Base-by-base conservation (phyloP, 2,888 invertebrate genomes). In the Mesorhabditis sp. region DNA sequence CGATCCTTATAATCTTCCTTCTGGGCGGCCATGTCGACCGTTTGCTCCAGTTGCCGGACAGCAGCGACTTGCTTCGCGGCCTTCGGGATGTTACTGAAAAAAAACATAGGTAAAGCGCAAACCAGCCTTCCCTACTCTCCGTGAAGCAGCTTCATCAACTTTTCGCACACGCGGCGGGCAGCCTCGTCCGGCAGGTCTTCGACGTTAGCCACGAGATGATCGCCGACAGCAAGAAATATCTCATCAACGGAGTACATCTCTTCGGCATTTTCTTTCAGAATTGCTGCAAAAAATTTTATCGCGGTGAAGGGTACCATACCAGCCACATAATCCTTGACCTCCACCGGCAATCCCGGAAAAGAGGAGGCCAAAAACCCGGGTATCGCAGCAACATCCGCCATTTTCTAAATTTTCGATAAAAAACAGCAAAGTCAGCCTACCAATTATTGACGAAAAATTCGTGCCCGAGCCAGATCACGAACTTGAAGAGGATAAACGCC, bases 21-120 rank as follows among this genome's bases (percentile, higher is more conserved):
- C 50, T 80, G 79, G 15, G 78, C 76, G 5, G 81, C 80, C 81
- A 84, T 84, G 67, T 84, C 84, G 42, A 84, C 82, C 6, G 84
- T 84, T 68, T 78, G 76, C 43, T 83, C 82, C 43, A 84, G 76
- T 65, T 82, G 80, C 45, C 76, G 74, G 5, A 83, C 83, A 7
- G 75, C 72, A 4, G 75, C 69, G 41, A 72, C 78, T 61, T 71
- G 72, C 66, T 78, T 74, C 13, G 70, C 74, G 1, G 72, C 74
- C 45, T 76, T 74, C 4, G 80, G 80, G 4, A 80, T 71, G 63
- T 78, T 77, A 43, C 76, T 76, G 68, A 41, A 71, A 66, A 42
- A 62, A 10, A 45, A 7, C 10, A 7, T 43, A 10, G 3, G n/a
- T 63, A 10, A n/a, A 28, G 10, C 4, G 63, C 58, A 13, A n/a